Evolutionary conservation across 1,140 invertebrate species (phyloP).

Genomic region (Zaprionus davidi): DNA sequence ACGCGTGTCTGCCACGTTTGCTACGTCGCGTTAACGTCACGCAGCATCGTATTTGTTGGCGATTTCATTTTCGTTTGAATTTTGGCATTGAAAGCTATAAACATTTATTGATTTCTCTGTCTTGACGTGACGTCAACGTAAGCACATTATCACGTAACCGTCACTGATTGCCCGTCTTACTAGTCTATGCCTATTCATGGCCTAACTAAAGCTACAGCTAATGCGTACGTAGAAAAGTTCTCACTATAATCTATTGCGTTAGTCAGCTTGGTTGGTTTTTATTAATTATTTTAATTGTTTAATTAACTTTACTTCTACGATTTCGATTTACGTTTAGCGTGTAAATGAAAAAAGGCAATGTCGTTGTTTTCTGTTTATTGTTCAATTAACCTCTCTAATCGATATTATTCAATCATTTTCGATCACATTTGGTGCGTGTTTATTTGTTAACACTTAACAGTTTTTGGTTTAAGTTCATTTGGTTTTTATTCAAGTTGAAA

Average conservation of each 20-base stretch:
- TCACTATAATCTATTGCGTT: conserved; percentile 24
- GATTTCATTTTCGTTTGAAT: conserved; percentile 83
- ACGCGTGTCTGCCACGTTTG: conserved; percentile 53
- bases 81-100: conserved; percentile 77
- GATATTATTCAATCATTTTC: conserved; percentile 46
- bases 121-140: conserved; percentile 62
- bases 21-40: conserved; percentile 72
- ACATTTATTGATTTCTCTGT: conserved; percentile 78
- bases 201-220: conserved; percentile 46
- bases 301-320: conserved; percentile 45
- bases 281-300: conserved; percentile 14
- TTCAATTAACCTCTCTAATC: conserved; percentile 51
- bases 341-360: conserved; percentile 76
- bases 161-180: conserved; percentile 38
- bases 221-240: conserved; percentile 67
- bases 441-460: conserved; percentile 28
- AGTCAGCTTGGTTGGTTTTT: conserved; percentile 40
- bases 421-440: conserved; percentile 78
- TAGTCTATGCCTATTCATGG: conserved; percentile 68
- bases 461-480: conserved; percentile 15
- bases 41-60: conserved; percentile 74
- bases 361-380: conserved; percentile 67
- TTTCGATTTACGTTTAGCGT: conserved; percentile 39
- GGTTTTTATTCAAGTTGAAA: conserved; percentile 58
- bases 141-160: conserved; percentile 55